Evolutionary conservation across 30 jellyfish, hydroid and myxozoan genomes (phyloP).

Genomic region (Cassiopea andromeda): DNA sequence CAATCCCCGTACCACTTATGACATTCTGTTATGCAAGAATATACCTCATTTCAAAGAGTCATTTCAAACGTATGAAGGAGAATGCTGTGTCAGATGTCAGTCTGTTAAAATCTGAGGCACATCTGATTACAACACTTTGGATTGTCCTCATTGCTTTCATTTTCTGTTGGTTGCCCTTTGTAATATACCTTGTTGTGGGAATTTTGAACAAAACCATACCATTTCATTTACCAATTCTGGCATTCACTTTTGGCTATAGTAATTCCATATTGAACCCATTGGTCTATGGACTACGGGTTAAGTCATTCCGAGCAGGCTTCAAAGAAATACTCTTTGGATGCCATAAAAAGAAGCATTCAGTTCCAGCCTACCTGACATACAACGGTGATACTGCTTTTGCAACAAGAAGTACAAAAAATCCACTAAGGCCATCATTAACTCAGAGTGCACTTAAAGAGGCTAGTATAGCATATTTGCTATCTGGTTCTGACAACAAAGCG

Average conservation of each 20-base stretch:
- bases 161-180: conserved; percentile 72
- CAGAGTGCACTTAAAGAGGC: conserved; percentile 5
- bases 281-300: conserved; percentile 68
- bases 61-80: conserved; percentile 51
- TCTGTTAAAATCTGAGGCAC: conserved; percentile 55
- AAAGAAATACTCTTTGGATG: conserved; percentile 13
- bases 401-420: neutral
- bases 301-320: conserved; percentile 69
- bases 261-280: conserved; percentile 75
- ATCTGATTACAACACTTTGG: conserved; percentile 47
- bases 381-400: neutral
- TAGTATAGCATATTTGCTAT: conserved; percentile 34
- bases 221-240: conserved; percentile 50
- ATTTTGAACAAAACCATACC: conserved; percentile 25
- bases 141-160: conserved; percentile 49
- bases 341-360: conserved; percentile 11
- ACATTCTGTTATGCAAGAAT: conserved; percentile 63
- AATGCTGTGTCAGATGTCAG: conserved; percentile 15
- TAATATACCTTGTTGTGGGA: conserved; percentile 30
- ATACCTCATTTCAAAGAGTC: conserved; percentile 45
- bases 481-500: conserved; percentile 35
- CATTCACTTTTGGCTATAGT: conserved; percentile 70
- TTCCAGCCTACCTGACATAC: conserved; percentile 48
- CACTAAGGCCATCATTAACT: neutral
- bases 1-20: conserved; percentile 57